phyloP scores from a whole-genome alignment of 2,113 vertebrate species.

The Thinocorus orbignyianus region DNA sequence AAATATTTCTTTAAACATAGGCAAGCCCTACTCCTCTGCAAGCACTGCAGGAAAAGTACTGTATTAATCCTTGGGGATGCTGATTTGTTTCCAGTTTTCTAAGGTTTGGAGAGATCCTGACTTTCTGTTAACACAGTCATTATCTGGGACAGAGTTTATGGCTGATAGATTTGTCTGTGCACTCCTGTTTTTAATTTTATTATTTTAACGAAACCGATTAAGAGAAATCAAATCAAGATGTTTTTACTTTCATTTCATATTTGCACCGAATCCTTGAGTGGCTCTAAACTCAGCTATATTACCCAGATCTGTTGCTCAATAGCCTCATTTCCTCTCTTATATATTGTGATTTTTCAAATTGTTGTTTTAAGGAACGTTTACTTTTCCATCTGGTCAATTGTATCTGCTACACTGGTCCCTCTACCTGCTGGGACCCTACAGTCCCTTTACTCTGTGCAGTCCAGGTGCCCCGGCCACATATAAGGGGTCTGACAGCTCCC shows the following conservation, averaged over 20 bases:
- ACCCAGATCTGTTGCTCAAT: background rate
- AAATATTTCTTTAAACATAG: background rate
- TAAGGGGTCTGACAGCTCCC: background rate
- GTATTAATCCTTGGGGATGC: background rate
- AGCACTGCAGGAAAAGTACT: background rate
- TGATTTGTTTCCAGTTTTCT: background rate
- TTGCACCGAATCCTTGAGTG: background rate
- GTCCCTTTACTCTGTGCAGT: background rate
- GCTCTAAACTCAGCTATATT: background rate
- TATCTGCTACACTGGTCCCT: background rate
- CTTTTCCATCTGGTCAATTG: background rate
- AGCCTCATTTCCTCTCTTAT: background rate
- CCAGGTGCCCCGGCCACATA: background rate
- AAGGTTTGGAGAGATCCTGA: background rate
- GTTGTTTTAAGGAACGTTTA: background rate
- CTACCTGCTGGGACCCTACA: accelerated
- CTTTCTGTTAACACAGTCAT: background rate
- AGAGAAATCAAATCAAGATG: background rate
- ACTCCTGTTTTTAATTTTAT: background rate
- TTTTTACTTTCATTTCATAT: background rate
- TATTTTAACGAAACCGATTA: background rate
- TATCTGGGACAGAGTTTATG: background rate
- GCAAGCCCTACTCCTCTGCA: background rate
- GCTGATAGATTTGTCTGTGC: background rate
- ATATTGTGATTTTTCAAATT: background rate